Percentiles rank a stretch among this genome's conserved stretches.
Conservation (phyloP, 2,888 invertebrate species). For the Cotesia congregata region DNA sequence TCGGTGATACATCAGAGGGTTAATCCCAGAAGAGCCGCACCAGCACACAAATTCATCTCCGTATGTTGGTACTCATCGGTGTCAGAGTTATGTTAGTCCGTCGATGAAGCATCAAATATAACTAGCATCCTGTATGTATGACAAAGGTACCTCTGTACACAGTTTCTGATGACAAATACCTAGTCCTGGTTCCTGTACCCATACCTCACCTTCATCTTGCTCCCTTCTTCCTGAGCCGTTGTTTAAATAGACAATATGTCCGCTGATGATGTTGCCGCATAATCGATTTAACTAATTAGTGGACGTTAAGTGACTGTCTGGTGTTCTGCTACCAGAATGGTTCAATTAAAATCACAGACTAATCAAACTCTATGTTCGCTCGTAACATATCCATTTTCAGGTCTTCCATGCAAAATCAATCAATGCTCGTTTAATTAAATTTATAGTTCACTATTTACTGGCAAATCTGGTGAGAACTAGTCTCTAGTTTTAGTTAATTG, state of each 20-base stretch:
- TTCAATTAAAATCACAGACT: constrained; percentile 19
- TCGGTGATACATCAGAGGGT: constrained; percentile 43
- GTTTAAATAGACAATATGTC: constrained; percentile 8
- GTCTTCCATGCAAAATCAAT: neutral
- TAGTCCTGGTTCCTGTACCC: neutral
- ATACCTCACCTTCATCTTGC: too few species aligned
- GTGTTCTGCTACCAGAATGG: neutral
- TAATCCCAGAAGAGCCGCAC: constrained; percentile 53
- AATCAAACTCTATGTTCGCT: constrained; percentile 6
- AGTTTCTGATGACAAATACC: neutral
- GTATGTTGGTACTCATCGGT: neutral
- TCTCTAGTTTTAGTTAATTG: too few species aligned
- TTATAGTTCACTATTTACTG: neutral
- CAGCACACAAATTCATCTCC: neutral
- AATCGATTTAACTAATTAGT: constrained; percentile 33
- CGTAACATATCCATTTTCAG: neutral
- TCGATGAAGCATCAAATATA: constrained; percentile 1
- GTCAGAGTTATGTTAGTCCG: neutral
- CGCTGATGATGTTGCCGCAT: constrained; percentile 18
- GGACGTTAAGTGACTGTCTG: constrained; percentile 31
- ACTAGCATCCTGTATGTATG: neutral
- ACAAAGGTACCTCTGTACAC: neutral
- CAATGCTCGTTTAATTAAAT: neutral
- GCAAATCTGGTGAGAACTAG: neutral
- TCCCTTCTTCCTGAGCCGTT: neutral